Percentiles rank a stretch among this genome's conserved stretches.
These are phyloP conservation scores for Hypothenemus hampei DNA, from an alignment of 1,140 invertebrate genomes.

Conservation along the genomic window DNA sequence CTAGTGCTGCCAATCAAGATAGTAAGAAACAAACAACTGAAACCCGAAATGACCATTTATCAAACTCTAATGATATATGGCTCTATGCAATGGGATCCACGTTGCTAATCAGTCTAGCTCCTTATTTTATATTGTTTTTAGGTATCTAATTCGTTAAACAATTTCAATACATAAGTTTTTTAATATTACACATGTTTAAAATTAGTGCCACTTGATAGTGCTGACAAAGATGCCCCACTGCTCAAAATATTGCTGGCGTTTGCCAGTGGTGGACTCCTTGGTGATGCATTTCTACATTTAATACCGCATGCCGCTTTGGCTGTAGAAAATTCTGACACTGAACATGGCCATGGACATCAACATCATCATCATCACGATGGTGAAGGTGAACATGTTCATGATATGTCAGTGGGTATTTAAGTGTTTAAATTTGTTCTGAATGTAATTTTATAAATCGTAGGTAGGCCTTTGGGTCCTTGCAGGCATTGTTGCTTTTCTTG, in stretches of 20 bases:
- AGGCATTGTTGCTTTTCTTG: constrained; percentile 87
- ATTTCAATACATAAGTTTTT: background rate
- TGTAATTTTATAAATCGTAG: constrained; percentile 2
- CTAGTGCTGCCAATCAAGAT: constrained; percentile 60
- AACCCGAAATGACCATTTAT: no score
- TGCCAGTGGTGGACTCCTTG: constrained; percentile 89
- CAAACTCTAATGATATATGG: constrained; percentile 58
- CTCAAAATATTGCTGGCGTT: constrained; percentile 89
- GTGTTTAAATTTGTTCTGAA: background rate
- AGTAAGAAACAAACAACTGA: constrained; percentile 32
- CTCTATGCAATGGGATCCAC: constrained; percentile 84
- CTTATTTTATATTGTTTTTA: constrained; percentile 83
- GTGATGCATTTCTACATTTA: constrained; percentile 94
- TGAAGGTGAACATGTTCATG: constrained; percentile 49
- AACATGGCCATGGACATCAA: constrained; percentile 53
- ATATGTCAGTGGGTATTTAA: constrained; percentile 35
- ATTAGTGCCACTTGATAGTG: constrained; percentile 86
- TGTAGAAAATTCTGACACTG: constrained; percentile 49
- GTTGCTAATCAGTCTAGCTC: constrained; percentile 87
- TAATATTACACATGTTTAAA: background rate
- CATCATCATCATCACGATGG: constrained; percentile 48
- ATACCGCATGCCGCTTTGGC: constrained; percentile 89
- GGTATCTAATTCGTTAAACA: constrained; percentile 2
- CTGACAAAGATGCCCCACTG: constrained; percentile 73
- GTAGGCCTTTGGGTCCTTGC: constrained; percentile 79